phyloP scores from a whole-genome alignment of 1,140 invertebrate genomes.

The Diorhabda sublineata region DNA sequence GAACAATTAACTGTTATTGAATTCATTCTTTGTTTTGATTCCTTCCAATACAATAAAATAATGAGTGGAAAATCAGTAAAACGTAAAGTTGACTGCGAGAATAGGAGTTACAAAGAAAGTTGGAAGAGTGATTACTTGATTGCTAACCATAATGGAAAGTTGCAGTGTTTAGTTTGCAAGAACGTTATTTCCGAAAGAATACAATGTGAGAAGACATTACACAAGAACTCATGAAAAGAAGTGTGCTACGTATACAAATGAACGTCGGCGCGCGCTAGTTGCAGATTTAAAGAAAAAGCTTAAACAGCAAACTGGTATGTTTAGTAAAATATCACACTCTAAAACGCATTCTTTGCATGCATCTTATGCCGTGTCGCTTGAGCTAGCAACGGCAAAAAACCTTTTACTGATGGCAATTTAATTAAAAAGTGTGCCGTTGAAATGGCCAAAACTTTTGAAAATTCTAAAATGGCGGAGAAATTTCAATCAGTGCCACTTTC shows the following conservation, averaged over 20 bases:
- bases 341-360: too few relatives aligned
- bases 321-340: too few relatives aligned
- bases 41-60: background rate
- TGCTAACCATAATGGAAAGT: slow-evolving; percentile 22
- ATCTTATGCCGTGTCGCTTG: too few relatives aligned
- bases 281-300: slow-evolving; percentile 13
- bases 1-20: background rate
- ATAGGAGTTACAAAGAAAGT: slow-evolving; percentile 24
- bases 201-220: slow-evolving; percentile 15
- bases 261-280: slow-evolving; percentile 13
- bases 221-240: slow-evolving; percentile 19
- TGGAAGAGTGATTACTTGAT: slow-evolving; percentile 54
- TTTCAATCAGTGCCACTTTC: too few relatives aligned
- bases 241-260: slow-evolving; percentile 15
- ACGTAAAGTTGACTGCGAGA: slow-evolving; percentile 45
- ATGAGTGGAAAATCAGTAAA: slow-evolving; percentile 49
- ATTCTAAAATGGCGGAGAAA: too few relatives aligned
- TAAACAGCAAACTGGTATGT: too few relatives aligned
- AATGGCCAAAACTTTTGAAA: too few relatives aligned
- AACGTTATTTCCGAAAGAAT: slow-evolving; percentile 14
- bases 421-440: too few relatives aligned
- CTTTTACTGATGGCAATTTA: too few relatives aligned
- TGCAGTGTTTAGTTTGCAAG: slow-evolving; percentile 17
- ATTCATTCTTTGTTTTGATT: slow-evolving; percentile 6
- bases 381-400: too few relatives aligned